Evolutionary conservation across 2,888 invertebrate species (phyloP), one percentile per base, ranked within the genome.

Genomic region (Torymus tubicola): DNA sequence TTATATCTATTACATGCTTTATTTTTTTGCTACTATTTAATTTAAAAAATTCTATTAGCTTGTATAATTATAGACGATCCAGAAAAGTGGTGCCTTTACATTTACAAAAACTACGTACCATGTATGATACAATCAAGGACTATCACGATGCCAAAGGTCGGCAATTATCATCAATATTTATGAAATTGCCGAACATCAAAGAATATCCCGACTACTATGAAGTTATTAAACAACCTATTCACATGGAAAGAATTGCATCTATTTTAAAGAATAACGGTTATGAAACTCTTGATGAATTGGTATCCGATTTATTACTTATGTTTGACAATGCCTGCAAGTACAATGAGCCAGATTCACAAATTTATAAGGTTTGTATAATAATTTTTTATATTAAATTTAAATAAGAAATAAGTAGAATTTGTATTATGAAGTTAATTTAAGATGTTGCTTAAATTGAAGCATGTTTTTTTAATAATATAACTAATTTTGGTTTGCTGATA

Each of bases 171-270:
- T 91, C 96, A 21, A 98, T 98, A 83, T 99, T 99, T 91, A 96
- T 97, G 93, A 98, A 98, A 90, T 92, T 99, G 65, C 99, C 99
- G 0, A 96, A 96, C 67, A 98, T 97, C 93, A 93, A 92, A 87
- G 95, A 98, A 88, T 98, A 98, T 91, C 99, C 99, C 0, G 98
- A 98, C 88, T 99, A 99, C 91, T 99, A 98, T 89, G 98, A 99
- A 89, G 95, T 99, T 0, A 99, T 99, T 76, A 97, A 97, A 87
- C 96, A 96, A 85, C 99, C 99, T 0, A 97, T 99, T 88, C 99
- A 99, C 89, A 95, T 99, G 95, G 98, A 98, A 88, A 95, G 95
- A 88, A 98, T 99, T 80, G 95, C 96, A 0, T 96, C 96, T 77
- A 97, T 97, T 87, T 91, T 97, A 52, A 96, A 96, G 90, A 94